Evolutionary conservation across 2,888 invertebrate genomes (phyloP).

Genomic region (Falcaria lacertinaria): DNA sequence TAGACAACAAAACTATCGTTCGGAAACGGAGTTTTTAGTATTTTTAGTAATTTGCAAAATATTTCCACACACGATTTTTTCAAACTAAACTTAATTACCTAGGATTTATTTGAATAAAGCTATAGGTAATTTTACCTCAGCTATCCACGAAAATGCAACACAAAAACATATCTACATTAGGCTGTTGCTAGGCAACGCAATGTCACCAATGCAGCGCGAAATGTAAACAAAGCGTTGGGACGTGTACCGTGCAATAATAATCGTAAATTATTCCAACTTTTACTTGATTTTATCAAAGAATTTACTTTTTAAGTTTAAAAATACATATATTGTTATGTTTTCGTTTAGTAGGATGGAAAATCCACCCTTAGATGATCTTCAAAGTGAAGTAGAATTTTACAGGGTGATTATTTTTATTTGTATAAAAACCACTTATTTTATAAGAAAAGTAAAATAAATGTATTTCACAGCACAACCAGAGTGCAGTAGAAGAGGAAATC

Average conservation of each 20-base stretch:
- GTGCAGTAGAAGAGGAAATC: slow-evolving; percentile 61
- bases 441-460: neutral
- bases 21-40: too few species aligned
- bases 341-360: slow-evolving; percentile 33
- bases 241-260: neutral
- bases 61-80: too few species aligned
- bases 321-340: neutral
- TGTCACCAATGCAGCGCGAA: slow-evolving; percentile 48
- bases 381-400: slow-evolving; percentile 73
- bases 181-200: slow-evolving; percentile 52
- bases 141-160: too few species aligned
- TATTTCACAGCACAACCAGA: slow-evolving; percentile 58
- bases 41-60: too few species aligned
- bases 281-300: neutral
- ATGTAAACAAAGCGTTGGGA: slow-evolving; percentile 56
- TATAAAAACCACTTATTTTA: neutral
- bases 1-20: too few species aligned
- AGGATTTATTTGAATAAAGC: too few species aligned
- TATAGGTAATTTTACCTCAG: too few species aligned
- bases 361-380: slow-evolving; percentile 47
- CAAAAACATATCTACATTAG: neutral
- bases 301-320: slow-evolving; percentile 7
- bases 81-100: too few species aligned
- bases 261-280: neutral
- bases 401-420: slow-evolving; percentile 47